These are phyloP conservation scores for Ennomos fuscantarius DNA, from an alignment of 2,888 invertebrate genomes.

Conservation along the genomic window DNA sequence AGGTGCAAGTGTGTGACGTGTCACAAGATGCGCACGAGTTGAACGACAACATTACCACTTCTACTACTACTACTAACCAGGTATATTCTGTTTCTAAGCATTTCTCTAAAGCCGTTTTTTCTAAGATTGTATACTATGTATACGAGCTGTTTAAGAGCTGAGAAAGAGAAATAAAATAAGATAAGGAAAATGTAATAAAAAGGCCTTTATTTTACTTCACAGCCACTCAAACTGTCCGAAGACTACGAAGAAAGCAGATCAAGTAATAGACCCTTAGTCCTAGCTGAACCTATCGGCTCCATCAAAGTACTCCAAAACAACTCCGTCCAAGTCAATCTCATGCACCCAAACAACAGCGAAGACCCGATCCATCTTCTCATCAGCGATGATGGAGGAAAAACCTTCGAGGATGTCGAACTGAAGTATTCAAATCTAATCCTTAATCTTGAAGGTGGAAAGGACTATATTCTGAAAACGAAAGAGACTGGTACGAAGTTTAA, in stretches of 20 bases:
- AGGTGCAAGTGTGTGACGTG: constrained; percentile 93
- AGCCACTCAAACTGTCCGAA: constrained; percentile 48
- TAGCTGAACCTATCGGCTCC: constrained; percentile 75
- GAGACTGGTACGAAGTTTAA: constrained; percentile 80
- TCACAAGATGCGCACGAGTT: constrained; percentile 91
- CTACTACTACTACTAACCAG: constrained; percentile 50
- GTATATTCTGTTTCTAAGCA: constrained; percentile 33
- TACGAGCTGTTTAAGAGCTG: too few species aligned
- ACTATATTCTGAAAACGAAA: constrained; percentile 76
- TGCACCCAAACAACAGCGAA: constrained; percentile 65
- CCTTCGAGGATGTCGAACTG: constrained; percentile 69
- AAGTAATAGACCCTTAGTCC: constrained; percentile 59
- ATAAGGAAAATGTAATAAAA: too few species aligned
- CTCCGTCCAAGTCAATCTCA: constrained; percentile 76
- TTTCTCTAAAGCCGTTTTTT: too few species aligned
- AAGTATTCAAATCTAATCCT: constrained; percentile 72
- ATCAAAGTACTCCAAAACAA: constrained; percentile 78
- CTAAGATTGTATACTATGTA: too few species aligned
- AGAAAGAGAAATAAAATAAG: too few species aligned
- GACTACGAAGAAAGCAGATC: constrained; percentile 48
- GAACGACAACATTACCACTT: constrained; percentile 58
- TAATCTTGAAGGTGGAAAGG: constrained; percentile 72
- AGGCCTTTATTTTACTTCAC: constrained; percentile 11
- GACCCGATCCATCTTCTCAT: constrained; percentile 73
- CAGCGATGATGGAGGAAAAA: constrained; percentile 71